Base-by-base conservation (phyloP, 2,797 vertebrate genomes). In the Babyrousa celebensis region DNA sequence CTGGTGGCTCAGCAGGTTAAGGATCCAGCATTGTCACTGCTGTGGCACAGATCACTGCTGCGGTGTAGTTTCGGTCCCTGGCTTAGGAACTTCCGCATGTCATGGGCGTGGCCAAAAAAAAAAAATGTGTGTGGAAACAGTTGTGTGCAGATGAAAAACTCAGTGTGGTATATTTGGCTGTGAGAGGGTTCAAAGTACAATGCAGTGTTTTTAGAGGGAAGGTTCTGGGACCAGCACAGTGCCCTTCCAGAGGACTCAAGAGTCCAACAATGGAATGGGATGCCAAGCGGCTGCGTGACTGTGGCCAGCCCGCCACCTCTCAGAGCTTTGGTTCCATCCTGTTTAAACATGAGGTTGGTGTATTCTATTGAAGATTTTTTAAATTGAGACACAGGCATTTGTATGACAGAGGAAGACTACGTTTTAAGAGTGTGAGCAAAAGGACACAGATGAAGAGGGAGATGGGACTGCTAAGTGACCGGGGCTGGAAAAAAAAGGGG, bases 91-190 rank as follows among this genome's bases (percentile, higher is more conserved):
- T n/a, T 5, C 48, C 20, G 52, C 52, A 32, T 18, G 29, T 52
- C 20, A 56, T 32, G 29, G 0, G 17, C 3, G 1, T 0, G 0
- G 17, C 17, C 9, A 1, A 54, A 20, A 52, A 52, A 54, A 77
- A 68, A 85, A 3, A 9, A 70, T 36, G 88, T 2, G 27, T 63
- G 27, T 56, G 68, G 40, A n/a, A 63, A 92, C 75, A 48, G 36
- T 65, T 71, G 17, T 48, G 20, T 85, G 17, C 75, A 23, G 48
- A 43, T 62, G 77, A 75, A 91, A 96, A 86, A 56, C 65, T 85
- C 29, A 77, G 11, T 48, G 58, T 86, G 63, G 14, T 29, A 40
- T 85, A 52, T 78, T 72, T 71, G n/a, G 62, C 56, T 48, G 68
- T 84, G 15, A 74, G 25, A n/a, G 48, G 11, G n/a, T 52, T 67